Conservation (phyloP, 2,113 vertebrate genomes). For the Caloenas nicobarica region DNA sequence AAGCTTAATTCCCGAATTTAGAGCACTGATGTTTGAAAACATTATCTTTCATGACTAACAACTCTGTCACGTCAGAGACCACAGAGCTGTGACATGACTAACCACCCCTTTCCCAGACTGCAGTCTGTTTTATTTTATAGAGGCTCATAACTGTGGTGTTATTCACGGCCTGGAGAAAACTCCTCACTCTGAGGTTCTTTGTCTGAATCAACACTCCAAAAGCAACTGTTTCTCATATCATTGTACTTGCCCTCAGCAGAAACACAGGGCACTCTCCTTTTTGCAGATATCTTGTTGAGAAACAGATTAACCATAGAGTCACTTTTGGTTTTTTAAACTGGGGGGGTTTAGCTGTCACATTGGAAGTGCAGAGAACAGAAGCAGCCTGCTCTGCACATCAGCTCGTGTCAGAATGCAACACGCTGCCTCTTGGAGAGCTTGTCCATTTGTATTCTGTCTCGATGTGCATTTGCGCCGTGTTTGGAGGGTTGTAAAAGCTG, state of each 20-base stretch:
- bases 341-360: not conserved
- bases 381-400: not conserved
- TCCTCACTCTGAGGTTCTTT: not conserved
- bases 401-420: fast-evolving
- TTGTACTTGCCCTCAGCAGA: not conserved
- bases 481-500: not conserved
- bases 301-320: not conserved
- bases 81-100: not conserved
- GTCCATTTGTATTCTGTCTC: not conserved
- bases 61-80: not conserved
- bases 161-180: not conserved
- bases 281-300: not conserved
- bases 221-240: not conserved
- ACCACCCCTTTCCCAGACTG: not conserved
- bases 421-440: not conserved
- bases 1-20: not conserved
- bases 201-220: not conserved
- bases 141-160: not conserved
- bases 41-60: not conserved
- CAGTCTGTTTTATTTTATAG: not conserved
- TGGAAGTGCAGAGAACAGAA: not conserved
- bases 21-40: not conserved
- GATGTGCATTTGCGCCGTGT: fast-evolving
- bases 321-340: not conserved
- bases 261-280: not conserved